A percentile compares a stretch with the other conserved stretches of the same genome.
Evolutionary conservation across 2,888 invertebrate species (phyloP).

Genomic region (Crossocerus cetratus): DNA sequence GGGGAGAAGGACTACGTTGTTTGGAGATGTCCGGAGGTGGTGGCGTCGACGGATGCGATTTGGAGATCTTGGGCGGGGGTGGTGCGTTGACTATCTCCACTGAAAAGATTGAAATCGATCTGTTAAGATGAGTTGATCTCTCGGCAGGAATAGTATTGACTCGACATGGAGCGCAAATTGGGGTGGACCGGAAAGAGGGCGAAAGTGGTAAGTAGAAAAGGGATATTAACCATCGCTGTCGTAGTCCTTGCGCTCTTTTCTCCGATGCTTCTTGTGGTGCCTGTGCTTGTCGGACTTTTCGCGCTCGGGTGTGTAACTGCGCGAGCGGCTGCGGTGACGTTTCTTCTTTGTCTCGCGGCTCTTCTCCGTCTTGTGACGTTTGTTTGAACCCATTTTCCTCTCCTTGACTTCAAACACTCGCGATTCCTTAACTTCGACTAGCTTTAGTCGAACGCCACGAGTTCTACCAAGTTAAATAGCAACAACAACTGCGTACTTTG

Average conservation of each 20-base stretch:
- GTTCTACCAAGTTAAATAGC: too few relatives aligned
- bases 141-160: too few relatives aligned
- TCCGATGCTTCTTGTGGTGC: conserved; percentile 75
- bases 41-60: conserved; percentile 68
- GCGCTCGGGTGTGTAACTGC: conserved; percentile 76
- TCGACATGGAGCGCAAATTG: too few relatives aligned
- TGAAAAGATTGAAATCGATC: too few relatives aligned
- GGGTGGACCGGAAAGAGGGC: too few relatives aligned
- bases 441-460: too few relatives aligned
- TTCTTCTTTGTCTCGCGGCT: conserved; percentile 81
- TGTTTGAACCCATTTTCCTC: conserved; percentile 82
- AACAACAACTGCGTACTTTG: too few relatives aligned
- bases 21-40: conserved; percentile 71
- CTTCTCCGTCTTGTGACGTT: conserved; percentile 83
- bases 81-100: conserved; percentile 75
- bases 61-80: conserved; percentile 76
- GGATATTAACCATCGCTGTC: conserved; percentile 74
- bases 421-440: too few relatives aligned
- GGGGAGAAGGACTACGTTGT: conserved; percentile 57
- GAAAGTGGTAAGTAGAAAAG: conserved; percentile 36
- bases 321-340: conserved; percentile 82
- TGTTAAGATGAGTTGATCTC: too few relatives aligned
- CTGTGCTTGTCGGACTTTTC: conserved; percentile 74
- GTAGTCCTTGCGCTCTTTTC: conserved; percentile 74
- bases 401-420: too few relatives aligned